phyloP scores from a whole-genome alignment of 92 coral and sea anemone species.

The Pocillopora grandis region DNA sequence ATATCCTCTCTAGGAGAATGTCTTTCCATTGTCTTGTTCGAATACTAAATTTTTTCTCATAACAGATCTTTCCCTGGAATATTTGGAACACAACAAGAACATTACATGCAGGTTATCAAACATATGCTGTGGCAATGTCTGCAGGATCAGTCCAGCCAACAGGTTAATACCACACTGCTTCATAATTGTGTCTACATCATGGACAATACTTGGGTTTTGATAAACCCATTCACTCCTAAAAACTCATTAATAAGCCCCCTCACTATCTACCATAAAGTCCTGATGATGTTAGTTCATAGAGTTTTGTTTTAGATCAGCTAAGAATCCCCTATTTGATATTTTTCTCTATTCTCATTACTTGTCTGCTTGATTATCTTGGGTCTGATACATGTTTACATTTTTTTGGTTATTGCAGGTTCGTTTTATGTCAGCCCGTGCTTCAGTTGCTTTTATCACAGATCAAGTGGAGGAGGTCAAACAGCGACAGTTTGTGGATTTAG shows the following conservation, averaged over 20 bases:
- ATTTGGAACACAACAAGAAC: slow-evolving; percentile 99
- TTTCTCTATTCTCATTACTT: too few relatives aligned
- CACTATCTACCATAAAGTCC: too few relatives aligned
- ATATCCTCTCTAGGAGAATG: background rate
- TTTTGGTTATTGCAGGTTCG: slow-evolving; percentile 65
- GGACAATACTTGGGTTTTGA: too few relatives aligned
- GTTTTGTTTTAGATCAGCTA: too few relatives aligned
- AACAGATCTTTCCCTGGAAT: slow-evolving; percentile 93
- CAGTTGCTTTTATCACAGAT: slow-evolving; percentile 93
- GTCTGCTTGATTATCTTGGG: too few relatives aligned
- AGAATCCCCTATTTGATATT: too few relatives aligned
- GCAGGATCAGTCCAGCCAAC: slow-evolving; percentile 86
- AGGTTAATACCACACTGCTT: slow-evolving; percentile 41
- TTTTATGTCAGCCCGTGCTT: slow-evolving; percentile 95
- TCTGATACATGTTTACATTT: background rate
- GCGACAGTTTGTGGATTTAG: slow-evolving; percentile 89
- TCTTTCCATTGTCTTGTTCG: background rate
- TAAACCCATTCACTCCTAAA: too few relatives aligned
- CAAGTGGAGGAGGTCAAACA: slow-evolving; percentile 89
- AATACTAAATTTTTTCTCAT: background rate
- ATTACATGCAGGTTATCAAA: slow-evolving; percentile 92
- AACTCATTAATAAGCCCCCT: too few relatives aligned
- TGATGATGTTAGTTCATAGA: too few relatives aligned
- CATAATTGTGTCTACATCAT: too few relatives aligned
- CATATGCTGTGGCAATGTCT: slow-evolving; percentile 96